Evolutionary conservation across 2,113 vertebrate genomes (phyloP).

Genomic region (Cariama cristata): DNA sequence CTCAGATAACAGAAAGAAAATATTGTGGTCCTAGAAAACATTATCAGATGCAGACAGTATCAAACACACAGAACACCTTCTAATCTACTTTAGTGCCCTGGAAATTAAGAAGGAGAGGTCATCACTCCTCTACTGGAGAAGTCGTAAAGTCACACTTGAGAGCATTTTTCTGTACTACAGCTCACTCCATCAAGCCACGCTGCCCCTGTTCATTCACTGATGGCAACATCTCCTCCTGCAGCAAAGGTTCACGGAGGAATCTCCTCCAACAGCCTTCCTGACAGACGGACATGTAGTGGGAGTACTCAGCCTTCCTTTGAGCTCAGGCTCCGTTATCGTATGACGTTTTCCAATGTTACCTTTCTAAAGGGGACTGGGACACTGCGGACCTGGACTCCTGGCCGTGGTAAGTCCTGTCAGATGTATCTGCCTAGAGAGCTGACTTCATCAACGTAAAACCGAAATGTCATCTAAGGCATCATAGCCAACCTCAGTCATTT

Average conservation of each 20-base stretch:
- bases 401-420: neutral
- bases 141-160: neutral
- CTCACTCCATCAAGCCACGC: neutral
- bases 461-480: neutral
- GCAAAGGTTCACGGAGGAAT: neutral
- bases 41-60: constrained; percentile 32
- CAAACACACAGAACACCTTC: neutral
- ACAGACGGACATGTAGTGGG: neutral
- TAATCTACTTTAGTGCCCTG: neutral
- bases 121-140: neutral
- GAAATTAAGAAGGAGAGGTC: neutral
- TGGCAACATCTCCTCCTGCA: neutral
- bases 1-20: constrained; percentile 1
- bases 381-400: neutral
- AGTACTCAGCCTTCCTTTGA: neutral
- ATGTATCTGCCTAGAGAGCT: neutral
- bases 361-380: neutral
- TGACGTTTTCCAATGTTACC: neutral
- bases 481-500: neutral
- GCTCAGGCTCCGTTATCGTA: neutral
- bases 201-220: neutral
- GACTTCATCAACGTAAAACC: neutral
- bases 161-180: neutral
- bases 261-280: neutral
- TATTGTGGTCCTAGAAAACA: neutral